Evolutionary conservation across 2,797 vertebrate genomes (phyloP).

Genomic region (Dipus sagitta): DNA sequence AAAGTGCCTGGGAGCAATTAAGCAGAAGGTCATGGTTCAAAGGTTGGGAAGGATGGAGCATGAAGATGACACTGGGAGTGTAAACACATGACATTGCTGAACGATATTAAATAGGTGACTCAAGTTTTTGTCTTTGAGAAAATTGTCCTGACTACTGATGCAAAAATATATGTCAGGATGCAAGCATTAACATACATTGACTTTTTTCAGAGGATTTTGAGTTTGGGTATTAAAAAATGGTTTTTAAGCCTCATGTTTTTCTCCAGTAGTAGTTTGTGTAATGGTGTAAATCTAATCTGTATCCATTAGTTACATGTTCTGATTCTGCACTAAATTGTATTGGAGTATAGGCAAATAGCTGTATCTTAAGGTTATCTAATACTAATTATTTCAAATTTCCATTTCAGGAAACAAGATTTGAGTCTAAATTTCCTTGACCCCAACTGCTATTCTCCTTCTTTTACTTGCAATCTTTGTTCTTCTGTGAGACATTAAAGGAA

Average conservation of each 20-base stretch:
- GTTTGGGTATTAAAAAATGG: background rate
- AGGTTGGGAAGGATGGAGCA: background rate
- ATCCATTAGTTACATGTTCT: background rate
- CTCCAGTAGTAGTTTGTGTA: background rate
- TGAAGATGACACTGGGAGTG: accelerated
- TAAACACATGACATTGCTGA: background rate
- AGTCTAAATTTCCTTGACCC: background rate
- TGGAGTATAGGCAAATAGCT: background rate
- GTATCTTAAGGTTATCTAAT: background rate
- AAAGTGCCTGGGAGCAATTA: background rate
- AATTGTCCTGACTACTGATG: background rate
- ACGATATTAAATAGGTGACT: background rate
- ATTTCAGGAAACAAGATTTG: background rate
- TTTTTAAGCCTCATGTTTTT: background rate
- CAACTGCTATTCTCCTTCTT: background rate
- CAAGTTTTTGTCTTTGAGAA: background rate
- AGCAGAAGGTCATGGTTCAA: background rate
- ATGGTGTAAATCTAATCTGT: background rate
- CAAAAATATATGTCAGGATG: background rate
- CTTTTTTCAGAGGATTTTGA: background rate
- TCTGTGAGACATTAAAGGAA: background rate
- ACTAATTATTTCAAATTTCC: background rate
- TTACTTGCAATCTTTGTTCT: background rate
- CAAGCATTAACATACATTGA: background rate
- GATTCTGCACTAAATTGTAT: background rate